Evolutionary conservation across 2,888 invertebrate species (phyloP).

Genomic region (Lasioglossum zephyrum): DNA sequence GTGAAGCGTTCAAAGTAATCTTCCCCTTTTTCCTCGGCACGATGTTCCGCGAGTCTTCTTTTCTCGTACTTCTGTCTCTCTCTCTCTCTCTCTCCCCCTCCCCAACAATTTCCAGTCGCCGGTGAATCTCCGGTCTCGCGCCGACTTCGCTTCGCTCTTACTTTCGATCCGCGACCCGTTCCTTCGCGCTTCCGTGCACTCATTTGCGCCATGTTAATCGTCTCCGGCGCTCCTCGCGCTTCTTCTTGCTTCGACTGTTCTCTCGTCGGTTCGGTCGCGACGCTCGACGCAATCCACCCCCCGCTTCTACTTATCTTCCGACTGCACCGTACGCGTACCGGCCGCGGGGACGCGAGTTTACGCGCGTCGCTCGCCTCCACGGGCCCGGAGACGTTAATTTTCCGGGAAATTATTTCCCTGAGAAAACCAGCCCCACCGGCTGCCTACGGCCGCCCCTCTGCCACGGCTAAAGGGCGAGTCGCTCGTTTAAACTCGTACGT

Average conservation of each 20-base stretch:
- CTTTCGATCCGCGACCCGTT: conserved; percentile 51
- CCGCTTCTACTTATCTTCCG: conserved; percentile 62
- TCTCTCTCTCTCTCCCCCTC: background rate
- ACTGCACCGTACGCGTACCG: conserved; percentile 58
- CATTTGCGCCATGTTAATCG: conserved; percentile 58
- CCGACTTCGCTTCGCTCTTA: conserved; percentile 41
- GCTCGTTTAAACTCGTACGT: conserved; percentile 5
- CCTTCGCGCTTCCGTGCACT: conserved; percentile 45
- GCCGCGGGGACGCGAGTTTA: conserved; percentile 45
- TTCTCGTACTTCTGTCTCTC: background rate
- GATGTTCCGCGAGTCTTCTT: conserved; percentile 6
- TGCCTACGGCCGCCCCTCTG: background rate
- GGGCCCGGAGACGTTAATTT: conserved; percentile 76
- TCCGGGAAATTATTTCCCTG: conserved; percentile 78
- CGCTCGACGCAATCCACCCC: conserved; percentile 40
- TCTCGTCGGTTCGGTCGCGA: conserved; percentile 20
- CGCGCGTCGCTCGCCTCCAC: conserved; percentile 64
- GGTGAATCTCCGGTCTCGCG: conserved; percentile 49
- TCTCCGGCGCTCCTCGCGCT: conserved; percentile 40
- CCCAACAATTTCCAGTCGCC: conserved; percentile 41
- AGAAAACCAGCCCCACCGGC: conserved; percentile 64
- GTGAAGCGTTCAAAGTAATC: background rate
- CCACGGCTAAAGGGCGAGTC: background rate
- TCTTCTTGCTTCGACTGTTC: conserved; percentile 48
- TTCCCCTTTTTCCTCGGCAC: conserved; percentile 2